These are phyloP conservation scores for Centroberyx gerrardi DNA, from an alignment of 2,797 vertebrate genomes.

Conservation along the genomic window DNA sequence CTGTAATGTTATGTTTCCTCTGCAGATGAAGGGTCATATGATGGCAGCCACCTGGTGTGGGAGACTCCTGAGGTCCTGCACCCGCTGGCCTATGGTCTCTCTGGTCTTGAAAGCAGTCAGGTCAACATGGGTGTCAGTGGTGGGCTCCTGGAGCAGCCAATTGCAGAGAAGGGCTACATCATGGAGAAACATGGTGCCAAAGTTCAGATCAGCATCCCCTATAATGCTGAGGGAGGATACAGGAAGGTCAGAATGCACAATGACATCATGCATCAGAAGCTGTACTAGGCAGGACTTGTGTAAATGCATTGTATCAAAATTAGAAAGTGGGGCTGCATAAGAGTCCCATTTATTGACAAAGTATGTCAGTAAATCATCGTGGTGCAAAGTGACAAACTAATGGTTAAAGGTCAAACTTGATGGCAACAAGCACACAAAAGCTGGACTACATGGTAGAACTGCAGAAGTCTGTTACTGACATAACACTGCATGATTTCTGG, in stretches of 20 bases:
- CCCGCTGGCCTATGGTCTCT: constrained; percentile 20
- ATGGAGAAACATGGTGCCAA: constrained; percentile 25
- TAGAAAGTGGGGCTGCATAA: too few species aligned
- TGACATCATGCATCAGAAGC: too few species aligned
- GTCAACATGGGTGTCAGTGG: constrained; percentile 63
- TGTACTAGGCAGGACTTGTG: too few species aligned
- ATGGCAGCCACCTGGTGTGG: constrained; percentile 63
- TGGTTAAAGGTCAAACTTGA: too few species aligned
- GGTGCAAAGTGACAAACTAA: too few species aligned
- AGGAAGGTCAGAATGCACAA: constrained; percentile 69
- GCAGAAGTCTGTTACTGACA: too few species aligned
- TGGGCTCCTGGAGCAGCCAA: constrained; percentile 35
- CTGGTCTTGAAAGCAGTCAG: background rate
- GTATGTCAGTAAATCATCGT: too few species aligned
- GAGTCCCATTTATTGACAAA: too few species aligned
- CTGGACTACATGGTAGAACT: too few species aligned
- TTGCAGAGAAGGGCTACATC: constrained; percentile 51
- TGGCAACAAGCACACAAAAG: too few species aligned
- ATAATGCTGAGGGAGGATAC: constrained; percentile 65
- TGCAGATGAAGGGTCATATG: constrained; percentile 67
- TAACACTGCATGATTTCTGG: too few species aligned
- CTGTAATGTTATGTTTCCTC: accelerated
- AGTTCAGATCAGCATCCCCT: constrained; percentile 69
- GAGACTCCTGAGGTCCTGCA: constrained; percentile 60
- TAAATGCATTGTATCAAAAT: too few species aligned